Evolutionary conservation across 2,113 vertebrate species (phyloP), one percentile per base, ranked within the genome.

Genomic region (Crocuta crocuta): DNA sequence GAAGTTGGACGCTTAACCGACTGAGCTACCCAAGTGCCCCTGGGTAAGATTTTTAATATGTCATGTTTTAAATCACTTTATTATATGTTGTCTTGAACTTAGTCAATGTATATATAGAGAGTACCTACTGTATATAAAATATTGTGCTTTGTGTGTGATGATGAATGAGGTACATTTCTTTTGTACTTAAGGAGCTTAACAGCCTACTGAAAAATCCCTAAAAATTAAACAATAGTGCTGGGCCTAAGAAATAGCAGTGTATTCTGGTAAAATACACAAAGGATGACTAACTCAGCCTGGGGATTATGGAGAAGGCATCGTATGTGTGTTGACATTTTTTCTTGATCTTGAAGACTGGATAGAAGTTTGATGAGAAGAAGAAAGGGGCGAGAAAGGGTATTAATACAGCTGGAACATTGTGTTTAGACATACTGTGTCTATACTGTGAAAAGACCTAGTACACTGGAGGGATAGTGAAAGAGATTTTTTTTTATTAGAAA

Each of bases 301-400:
- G 17, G 2, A 15, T 48, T 3, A 87, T 10, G 89, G 28, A 4
- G 28, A 87, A 73, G 23, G 10, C 33, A 24, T 48, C 5, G 17
- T 19, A 87, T 2, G 79, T 2, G 31, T 78, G 11, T 31, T 78
- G 68, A 79, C 21, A 73, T 55, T 95, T 95, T 63, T 66, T 26
- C 19, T 97, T 0, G 1, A 28, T 84, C 55, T 92, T 83, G 63
- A 92, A 94, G 63, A 79, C 5, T 48, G 28, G 8, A 33, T 88
- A 92, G 61, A 83, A 93, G 13, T 70, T 35, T 93, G 81, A 94
- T 26, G 80, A 61, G 23, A 85, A 92, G 17, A 66, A 86, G 28
- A 85, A 94, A 91, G 28, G 26, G 5, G 21, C 58, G 23, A 48
- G 48, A 92, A 71, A 85, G 39, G 33, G 16, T 39, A 66, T 74